Conservation (phyloP, 2,797 vertebrate genomes). For the Falco columbarius region DNA sequence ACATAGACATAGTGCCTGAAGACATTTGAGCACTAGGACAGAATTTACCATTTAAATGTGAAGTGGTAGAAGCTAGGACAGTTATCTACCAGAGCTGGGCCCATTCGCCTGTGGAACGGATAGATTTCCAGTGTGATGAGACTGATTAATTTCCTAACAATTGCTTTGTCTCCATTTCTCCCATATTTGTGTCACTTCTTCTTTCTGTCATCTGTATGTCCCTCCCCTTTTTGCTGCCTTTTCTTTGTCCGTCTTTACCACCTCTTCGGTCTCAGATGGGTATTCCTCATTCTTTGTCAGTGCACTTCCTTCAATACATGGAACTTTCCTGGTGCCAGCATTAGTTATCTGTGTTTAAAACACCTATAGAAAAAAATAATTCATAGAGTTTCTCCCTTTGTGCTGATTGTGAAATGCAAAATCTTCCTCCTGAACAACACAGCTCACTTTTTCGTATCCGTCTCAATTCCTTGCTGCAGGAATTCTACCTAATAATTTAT, state of each 20-base stretch:
- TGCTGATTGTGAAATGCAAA: not conserved
- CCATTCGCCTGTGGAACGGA: not conserved
- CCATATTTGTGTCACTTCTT: not conserved
- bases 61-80: not conserved
- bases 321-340: not conserved
- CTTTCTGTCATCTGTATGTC: not conserved
- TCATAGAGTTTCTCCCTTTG: not conserved
- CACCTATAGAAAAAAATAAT: not conserved
- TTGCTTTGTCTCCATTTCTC: not conserved
- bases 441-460: not conserved
- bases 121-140: not conserved
- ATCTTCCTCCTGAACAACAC: not conserved
- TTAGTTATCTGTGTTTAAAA: not conserved
- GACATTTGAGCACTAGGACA: not conserved
- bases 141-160: not conserved
- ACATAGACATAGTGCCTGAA: not conserved
- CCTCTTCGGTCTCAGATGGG: not conserved
- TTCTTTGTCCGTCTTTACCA: not conserved
- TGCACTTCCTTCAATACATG: not conserved
- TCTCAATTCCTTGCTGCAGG: not conserved
- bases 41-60: not conserved
- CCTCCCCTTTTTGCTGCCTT: not conserved
- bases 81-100: not conserved
- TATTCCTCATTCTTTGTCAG: not conserved
- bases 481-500: constrained; percentile 20